Evolutionary conservation across 2,113 vertebrate genomes (phyloP).

Genomic region (Limanda limanda): DNA sequence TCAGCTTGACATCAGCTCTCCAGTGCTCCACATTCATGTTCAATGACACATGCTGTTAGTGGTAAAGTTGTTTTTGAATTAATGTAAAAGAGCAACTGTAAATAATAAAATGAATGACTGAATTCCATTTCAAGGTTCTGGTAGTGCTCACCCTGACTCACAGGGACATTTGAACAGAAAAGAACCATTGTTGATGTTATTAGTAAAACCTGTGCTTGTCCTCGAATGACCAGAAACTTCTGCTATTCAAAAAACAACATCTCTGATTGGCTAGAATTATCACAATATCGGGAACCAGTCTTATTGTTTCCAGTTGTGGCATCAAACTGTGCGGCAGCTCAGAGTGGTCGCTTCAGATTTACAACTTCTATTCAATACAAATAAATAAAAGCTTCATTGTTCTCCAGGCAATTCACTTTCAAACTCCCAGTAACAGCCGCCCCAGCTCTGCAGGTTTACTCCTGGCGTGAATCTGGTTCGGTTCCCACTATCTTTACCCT

Average conservation of each 20-base stretch:
- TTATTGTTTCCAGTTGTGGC: not conserved
- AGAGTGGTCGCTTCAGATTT: not conserved
- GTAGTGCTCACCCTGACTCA: not conserved
- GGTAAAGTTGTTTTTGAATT: not conserved
- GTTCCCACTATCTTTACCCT: not conserved
- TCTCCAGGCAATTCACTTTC: too few relatives aligned
- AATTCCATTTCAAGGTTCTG: not conserved
- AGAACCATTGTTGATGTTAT: not conserved
- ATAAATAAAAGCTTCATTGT: too few relatives aligned
- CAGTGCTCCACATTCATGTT: not conserved
- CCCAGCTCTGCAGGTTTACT: not conserved
- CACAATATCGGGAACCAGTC: not conserved
- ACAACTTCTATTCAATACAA: not conserved
- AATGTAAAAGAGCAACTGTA: not conserved
- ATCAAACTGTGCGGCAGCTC: not conserved
- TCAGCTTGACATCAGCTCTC: not conserved
- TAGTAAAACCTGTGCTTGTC: not conserved
- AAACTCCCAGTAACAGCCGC: not conserved
- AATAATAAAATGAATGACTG: not conserved
- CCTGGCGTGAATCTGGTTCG: constrained; percentile 9
- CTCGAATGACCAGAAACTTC: not conserved
- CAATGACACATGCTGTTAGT: not conserved
- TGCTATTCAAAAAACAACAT: not conserved
- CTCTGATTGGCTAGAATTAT: not conserved
- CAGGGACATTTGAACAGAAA: not conserved